phyloP scores from a whole-genome alignment of 2,797 vertebrate genomes.

The Pyrocephalus nanus region DNA sequence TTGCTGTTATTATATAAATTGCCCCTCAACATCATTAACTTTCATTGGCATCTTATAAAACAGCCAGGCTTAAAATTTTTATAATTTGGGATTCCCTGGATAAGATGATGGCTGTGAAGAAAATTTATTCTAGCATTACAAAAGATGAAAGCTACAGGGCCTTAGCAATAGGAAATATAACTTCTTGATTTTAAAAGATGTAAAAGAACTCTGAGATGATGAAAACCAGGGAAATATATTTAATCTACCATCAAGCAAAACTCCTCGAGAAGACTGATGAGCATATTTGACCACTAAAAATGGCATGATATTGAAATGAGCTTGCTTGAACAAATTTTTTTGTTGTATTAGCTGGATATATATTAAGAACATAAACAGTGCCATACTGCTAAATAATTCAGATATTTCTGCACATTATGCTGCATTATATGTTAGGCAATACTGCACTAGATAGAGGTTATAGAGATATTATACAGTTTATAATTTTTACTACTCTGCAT shows the following conservation, averaged over 20 bases:
- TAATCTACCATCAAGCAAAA: not conserved
- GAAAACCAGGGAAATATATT: not conserved
- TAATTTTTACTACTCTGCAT: not conserved
- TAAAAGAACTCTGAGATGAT: not conserved
- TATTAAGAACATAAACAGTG: not conserved
- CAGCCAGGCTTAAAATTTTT: not conserved
- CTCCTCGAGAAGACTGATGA: not conserved
- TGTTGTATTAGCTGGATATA: not conserved
- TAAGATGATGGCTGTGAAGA: not conserved
- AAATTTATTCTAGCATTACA: not conserved
- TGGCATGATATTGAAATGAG: not conserved
- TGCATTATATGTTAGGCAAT: not conserved
- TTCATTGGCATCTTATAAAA: constrained; percentile 14
- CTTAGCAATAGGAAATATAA: not conserved
- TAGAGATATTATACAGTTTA: not conserved
- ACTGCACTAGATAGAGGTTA: not conserved
- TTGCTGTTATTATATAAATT: not conserved
- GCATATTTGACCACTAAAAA: not conserved
- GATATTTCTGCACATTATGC: not conserved
- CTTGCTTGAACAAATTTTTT: not conserved
- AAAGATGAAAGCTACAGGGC: not conserved
- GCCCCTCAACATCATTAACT: not conserved
- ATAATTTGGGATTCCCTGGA: constrained; percentile 13
- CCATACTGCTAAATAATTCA: not conserved
- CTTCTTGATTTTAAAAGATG: not conserved